Conservation (phyloP, 2,113 vertebrate genomes). For the Urocitellus parryii region DNA sequence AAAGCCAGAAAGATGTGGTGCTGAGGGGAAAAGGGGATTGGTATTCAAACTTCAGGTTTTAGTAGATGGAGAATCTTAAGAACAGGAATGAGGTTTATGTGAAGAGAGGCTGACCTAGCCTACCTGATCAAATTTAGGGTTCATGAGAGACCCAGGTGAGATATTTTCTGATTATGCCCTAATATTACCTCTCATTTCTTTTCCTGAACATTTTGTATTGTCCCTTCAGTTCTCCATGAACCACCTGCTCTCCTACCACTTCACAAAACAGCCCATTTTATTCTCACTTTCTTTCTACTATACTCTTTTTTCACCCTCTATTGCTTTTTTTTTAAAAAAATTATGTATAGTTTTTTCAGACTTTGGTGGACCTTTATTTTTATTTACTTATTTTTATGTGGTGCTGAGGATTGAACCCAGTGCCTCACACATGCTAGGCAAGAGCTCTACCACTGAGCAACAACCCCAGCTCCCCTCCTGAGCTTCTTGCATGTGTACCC, state of each 20-base stretch:
- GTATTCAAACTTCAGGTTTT: neutral
- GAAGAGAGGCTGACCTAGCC: neutral
- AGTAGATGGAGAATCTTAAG: neutral
- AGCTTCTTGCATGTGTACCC: neutral
- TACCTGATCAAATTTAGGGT: constrained; percentile 8
- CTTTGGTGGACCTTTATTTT: no score
- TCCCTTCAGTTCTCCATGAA: neutral
- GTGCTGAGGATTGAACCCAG: no score
- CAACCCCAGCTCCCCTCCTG: neutral
- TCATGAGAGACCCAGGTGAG: constrained; percentile 26
- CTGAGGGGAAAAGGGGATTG: constrained; percentile 3
- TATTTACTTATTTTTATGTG: no score
- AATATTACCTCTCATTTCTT: neutral
- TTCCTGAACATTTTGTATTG: neutral
- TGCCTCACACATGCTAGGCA: no score
- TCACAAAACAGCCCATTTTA: neutral
- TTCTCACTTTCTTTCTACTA: neutral
- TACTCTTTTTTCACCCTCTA: neutral
- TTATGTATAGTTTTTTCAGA: no score
- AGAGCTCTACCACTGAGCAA: no score
- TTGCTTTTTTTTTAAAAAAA: no score
- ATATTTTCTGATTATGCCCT: neutral
- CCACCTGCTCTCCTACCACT: neutral
- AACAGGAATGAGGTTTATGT: constrained; percentile 3
- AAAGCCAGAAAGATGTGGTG: neutral